Evolutionary conservation across 1,140 invertebrate species (phyloP).

Genomic region (Ooceraea biroi): DNA sequence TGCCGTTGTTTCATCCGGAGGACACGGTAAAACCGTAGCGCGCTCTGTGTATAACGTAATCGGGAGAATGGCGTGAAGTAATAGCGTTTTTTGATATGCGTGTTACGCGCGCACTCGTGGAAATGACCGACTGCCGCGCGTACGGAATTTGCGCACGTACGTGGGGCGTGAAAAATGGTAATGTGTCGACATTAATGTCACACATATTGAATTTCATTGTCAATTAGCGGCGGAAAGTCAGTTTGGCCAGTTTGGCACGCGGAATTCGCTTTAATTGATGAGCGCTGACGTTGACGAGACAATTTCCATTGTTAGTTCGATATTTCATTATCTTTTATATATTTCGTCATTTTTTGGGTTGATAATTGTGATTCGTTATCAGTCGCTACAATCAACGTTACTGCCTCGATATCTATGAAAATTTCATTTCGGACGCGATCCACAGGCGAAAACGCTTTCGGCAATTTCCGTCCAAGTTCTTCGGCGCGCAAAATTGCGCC

Average conservation of each 20-base stretch:
- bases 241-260: not conserved
- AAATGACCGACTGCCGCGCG: conserved; percentile 15
- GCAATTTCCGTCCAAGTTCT: not conserved
- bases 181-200: not conserved
- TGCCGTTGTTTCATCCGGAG: not conserved
- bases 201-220: not conserved
- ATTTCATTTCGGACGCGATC: not conserved
- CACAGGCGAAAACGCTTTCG: not conserved
- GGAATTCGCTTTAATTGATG: conserved; percentile 12
- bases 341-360: not conserved
- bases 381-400: conserved; percentile 13
- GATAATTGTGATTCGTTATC: conserved; percentile 19
- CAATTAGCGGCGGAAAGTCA: conserved; percentile 18
- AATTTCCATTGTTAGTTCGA: conserved; percentile 17
- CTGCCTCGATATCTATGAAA: not conserved
- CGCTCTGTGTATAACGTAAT: not conserved
- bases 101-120: not conserved
- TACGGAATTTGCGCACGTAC: not conserved
- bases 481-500: not conserved
- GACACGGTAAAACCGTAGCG: conserved; percentile 36
- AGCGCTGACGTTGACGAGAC: conserved; percentile 6
- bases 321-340: conserved; percentile 6
- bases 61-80: not conserved
- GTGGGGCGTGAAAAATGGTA: not conserved
- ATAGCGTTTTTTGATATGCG: conserved; percentile 7